Evolutionary conservation across 2,797 vertebrate species (phyloP), one percentile per base, ranked within the genome.

Genomic region (Brotula barbata): DNA sequence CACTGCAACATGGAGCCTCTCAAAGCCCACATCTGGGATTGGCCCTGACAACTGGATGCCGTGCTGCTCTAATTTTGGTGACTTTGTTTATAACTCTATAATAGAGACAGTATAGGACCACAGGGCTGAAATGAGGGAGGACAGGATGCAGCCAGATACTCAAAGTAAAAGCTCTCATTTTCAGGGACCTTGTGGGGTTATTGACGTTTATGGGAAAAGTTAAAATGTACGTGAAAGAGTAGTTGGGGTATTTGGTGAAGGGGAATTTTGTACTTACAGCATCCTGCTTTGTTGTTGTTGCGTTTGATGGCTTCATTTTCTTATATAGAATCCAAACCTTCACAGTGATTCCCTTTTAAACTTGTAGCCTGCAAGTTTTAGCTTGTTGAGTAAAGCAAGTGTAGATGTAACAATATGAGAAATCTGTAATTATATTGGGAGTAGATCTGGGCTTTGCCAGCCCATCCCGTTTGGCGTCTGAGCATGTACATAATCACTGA

Each of bases 1-100:
- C 70, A 83, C 80, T 83, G 86, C 82, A 85, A 66, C 86, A 85
- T 89, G 90, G 87, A 89, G 83, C 86, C 84, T 86, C 78, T 92
- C 90, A 91, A 71, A 83, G 83, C 86, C 86, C 87, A 88, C 87
- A 89, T 90, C 80, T 88, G 86, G 89, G 84, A 92, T 90, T 89
- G 89, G 86, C 85, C 84, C 73, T 90, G 89, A 91, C 90, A 92
- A 90, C 82, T 90, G 88, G 85, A 89, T 89, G 86, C 87, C 57
- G 84, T 82, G 80, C 89, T 78, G 88, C 85, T 90, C 87, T 90
- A 88, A 92, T 91, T 92, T 91, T 86, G 87, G 88, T 87, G 78
- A 87, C 89, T 88, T 90, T 91, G 87, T 90, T 91, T 90, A 88
- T 89, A 90, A 88, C 85, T 88, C 89, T 88, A 87, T 91, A 92